Percentiles rank a stretch among this genome's conserved stretches.
Conservation (phyloP, 2,113 vertebrate genomes). For the Muntiacus muntjak region DNA sequence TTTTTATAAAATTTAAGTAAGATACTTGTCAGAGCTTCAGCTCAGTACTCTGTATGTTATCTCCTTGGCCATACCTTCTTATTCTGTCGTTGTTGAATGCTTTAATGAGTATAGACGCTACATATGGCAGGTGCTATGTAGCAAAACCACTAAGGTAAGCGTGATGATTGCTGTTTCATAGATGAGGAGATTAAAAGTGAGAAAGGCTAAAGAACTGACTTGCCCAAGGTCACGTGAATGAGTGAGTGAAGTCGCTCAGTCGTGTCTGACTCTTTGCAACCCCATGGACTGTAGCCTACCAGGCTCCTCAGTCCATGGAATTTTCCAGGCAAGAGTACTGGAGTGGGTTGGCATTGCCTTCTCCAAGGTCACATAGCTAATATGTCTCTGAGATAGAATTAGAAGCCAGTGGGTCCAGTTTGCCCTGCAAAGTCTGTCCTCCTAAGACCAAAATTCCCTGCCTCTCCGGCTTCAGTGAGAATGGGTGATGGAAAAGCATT, state of each 20-base stretch:
- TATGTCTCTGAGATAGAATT: not conserved
- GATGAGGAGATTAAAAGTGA: conserved; percentile 10
- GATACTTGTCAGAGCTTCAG: conserved; percentile 6
- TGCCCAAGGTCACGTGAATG: not conserved
- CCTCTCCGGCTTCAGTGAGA: not conserved
- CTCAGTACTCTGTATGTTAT: not conserved
- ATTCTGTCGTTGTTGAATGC: not conserved
- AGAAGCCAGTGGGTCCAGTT: not conserved
- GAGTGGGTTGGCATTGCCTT: not conserved
- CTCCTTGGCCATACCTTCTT: not conserved
- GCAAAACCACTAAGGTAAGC: not conserved
- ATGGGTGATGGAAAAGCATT: not conserved
- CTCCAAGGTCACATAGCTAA: not conserved
- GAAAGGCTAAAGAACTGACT: not conserved
- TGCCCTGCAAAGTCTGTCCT: not conserved
- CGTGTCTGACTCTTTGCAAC: not conserved
- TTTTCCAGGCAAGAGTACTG: not conserved
- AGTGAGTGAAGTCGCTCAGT: not conserved
- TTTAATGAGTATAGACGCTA: not conserved
- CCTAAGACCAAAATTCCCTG: not conserved
- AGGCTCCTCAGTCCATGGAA: not conserved
- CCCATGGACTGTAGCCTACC: not conserved
- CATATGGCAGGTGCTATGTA: not conserved
- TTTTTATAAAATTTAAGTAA: conserved; percentile 29
- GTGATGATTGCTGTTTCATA: not conserved